Evolutionary conservation across 1,140 invertebrate species (phyloP).

Genomic region (Camponotus pennsylvanicus): DNA sequence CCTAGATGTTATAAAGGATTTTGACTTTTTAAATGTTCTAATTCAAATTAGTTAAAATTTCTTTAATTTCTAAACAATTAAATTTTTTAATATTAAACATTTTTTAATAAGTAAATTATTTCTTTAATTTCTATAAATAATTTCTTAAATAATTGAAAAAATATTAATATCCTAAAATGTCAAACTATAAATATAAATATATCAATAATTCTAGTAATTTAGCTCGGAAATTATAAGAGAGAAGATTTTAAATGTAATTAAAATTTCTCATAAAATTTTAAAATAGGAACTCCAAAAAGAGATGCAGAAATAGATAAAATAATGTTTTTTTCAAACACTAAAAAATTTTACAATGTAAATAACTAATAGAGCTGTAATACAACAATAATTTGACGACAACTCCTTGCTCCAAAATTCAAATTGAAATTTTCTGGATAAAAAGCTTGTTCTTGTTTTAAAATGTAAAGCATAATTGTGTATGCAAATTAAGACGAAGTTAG

Average conservation of each 20-base stretch:
- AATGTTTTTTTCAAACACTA: not conserved
- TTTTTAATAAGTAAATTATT: no score
- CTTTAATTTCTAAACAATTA: not conserved
- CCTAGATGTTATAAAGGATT: not conserved
- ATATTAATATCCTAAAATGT: not conserved
- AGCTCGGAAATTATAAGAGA: not conserved
- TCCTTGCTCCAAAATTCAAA: not conserved
- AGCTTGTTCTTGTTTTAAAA: not conserved
- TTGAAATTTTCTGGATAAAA: slow-evolving; percentile 30
- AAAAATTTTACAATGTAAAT: not conserved
- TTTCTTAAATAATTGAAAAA: not conserved
- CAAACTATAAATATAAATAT: not conserved
- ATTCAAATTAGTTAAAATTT: not conserved
- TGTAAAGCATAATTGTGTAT: slow-evolving; percentile 32
- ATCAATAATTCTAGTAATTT: not conserved
- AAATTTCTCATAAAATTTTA: not conserved
- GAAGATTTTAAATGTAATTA: not conserved
- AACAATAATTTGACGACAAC: slow-evolving; percentile 17
- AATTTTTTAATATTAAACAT: no score
- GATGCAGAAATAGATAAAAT: not conserved
- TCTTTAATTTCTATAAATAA: not conserved
- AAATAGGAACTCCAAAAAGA: not conserved
- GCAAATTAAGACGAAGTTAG: slow-evolving; percentile 53
- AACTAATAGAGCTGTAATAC: not conserved
- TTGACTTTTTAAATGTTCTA: not conserved